Conservation (phyloP, 2,113 vertebrate species). For the Tetrax tetrax region DNA sequence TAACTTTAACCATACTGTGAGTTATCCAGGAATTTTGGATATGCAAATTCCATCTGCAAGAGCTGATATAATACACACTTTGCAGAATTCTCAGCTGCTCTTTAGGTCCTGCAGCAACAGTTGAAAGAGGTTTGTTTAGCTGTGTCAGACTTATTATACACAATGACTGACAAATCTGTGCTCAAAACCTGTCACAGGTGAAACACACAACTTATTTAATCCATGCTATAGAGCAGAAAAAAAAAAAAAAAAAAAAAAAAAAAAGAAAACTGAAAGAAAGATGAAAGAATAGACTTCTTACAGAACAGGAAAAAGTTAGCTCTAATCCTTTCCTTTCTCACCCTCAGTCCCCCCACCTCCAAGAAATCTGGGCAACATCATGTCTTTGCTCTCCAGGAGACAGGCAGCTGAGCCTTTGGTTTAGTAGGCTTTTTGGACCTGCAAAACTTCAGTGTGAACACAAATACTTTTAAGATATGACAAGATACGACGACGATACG, state of each 20-base stretch:
- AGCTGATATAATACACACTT: neutral
- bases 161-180: neutral
- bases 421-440: neutral
- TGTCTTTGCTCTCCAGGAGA: neutral
- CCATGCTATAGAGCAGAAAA: accelerated
- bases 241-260: neutral
- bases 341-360: neutral
- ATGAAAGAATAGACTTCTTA: neutral
- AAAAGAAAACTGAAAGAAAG: neutral
- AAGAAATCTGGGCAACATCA: accelerated
- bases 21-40: neutral
- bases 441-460: neutral
- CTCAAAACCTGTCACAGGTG: neutral
- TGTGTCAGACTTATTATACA: accelerated
- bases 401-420: neutral
- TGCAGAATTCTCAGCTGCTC: neutral
- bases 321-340: neutral
- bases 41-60: neutral
- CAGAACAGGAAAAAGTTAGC: neutral
- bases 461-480: accelerated
- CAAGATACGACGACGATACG: accelerated
- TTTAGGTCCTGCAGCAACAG: neutral
- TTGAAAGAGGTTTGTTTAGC: accelerated
- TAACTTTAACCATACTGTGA: neutral
- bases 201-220: neutral